Percentiles rank a stretch among this genome's conserved stretches.
Evolutionary conservation across 2,113 vertebrate species (phyloP).

Genomic region (Eira barbara): DNA sequence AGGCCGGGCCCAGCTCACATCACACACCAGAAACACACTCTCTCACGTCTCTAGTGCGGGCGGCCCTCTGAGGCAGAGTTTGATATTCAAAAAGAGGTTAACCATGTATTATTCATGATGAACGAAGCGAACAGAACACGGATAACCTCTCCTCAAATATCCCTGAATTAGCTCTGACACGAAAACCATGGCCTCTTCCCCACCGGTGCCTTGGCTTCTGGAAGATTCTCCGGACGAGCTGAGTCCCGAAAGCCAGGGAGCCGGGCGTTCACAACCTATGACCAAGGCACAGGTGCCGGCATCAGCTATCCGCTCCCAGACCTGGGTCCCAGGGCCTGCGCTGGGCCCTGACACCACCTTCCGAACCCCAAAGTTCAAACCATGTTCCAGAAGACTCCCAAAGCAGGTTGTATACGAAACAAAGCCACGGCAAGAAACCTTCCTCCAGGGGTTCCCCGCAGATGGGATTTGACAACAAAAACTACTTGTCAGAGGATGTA

Average conservation of each 20-base stretch:
- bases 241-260: not conserved
- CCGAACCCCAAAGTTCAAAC: not conserved
- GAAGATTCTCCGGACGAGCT: not conserved
- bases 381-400: not conserved
- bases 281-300: not conserved
- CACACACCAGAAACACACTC: not conserved
- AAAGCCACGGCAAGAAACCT: not conserved
- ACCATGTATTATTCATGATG: slow-evolving; percentile 43
- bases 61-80: slow-evolving; percentile 38
- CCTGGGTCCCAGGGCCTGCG: not conserved
- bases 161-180: not conserved
- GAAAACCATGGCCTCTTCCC: not conserved
- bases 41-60: not conserved
- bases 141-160: slow-evolving; percentile 64
- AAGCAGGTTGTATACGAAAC: not conserved
- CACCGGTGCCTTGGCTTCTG: not conserved
- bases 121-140: slow-evolving; percentile 34
- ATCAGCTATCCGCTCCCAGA: fast-evolving
- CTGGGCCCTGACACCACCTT: not conserved
- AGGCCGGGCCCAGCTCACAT: fast-evolving
- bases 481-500: fast-evolving
- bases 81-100: slow-evolving; percentile 63
- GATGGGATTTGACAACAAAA: fast-evolving
- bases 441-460: not conserved
- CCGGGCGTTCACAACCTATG: not conserved